phyloP scores from a whole-genome alignment of 2,888 invertebrate genomes.

The Diarsia brunnea region DNA sequence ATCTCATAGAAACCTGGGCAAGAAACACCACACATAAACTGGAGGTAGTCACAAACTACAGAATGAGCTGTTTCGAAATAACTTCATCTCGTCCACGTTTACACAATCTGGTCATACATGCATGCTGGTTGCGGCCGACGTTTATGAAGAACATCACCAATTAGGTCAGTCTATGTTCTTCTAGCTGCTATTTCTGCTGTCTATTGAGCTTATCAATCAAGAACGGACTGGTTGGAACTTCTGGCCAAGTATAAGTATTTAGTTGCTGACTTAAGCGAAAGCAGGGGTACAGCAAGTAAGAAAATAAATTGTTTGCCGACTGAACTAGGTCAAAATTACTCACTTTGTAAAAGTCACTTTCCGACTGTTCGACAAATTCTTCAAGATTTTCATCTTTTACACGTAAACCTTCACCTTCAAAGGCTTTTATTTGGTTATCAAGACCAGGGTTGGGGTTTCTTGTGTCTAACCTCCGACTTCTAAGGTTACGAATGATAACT shows the following conservation, averaged over 20 bases:
- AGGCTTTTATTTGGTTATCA: conserved; percentile 78
- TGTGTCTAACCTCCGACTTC: conserved; percentile 71
- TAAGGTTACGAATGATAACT: conserved; percentile 78
- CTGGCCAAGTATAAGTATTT: not conserved
- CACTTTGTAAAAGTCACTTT: conserved; percentile 84
- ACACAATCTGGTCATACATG: not conserved
- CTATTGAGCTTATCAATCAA: not conserved
- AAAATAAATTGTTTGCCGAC: not conserved
- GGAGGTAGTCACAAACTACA: not conserved
- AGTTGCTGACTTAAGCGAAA: not conserved
- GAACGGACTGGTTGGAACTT: not conserved
- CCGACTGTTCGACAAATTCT: conserved; percentile 84
- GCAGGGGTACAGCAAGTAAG: not conserved
- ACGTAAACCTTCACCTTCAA: conserved; percentile 76
- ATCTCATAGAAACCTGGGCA: not conserved
- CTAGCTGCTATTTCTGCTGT: not conserved
- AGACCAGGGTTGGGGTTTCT: conserved; percentile 82
- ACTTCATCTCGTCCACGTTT: not conserved
- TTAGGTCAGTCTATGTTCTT: not conserved
- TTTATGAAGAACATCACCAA: not conserved
- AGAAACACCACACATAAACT: not conserved
- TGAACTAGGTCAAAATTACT: conserved; percentile 41
- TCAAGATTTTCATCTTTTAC: conserved; percentile 81
- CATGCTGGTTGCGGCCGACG: not conserved
- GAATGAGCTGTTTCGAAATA: not conserved